Evolutionary conservation across 35 echinoderm and acorn worm species (phyloP).

Genomic region (Lytechinus pictus): DNA sequence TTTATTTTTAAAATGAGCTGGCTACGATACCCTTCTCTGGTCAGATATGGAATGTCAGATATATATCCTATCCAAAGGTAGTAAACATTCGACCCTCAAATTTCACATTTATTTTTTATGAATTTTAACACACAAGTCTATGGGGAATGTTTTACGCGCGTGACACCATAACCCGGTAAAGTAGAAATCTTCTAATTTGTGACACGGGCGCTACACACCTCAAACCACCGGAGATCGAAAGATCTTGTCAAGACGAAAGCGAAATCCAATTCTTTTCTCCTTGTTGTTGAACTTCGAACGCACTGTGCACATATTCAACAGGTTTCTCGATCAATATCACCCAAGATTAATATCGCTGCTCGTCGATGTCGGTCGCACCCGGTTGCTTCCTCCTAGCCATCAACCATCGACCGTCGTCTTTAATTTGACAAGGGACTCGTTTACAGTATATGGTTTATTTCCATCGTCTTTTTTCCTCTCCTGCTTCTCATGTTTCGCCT

Average conservation of each 20-base stretch:
- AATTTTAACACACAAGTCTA: too few species aligned
- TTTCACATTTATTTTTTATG: too few species aligned
- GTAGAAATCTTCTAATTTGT: not conserved
- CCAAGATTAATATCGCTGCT: conserved; percentile 23
- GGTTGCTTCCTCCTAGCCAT: not conserved
- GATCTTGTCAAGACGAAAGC: not conserved
- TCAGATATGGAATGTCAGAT: too few species aligned
- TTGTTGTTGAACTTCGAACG: conserved; percentile 30
- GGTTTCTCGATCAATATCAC: conserved; percentile 10
- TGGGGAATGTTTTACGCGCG: too few species aligned
- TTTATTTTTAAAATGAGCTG: too few species aligned
- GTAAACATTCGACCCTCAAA: too few species aligned
- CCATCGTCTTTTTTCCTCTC: not conserved
- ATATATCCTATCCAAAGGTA: too few species aligned
- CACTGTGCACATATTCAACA: conserved; percentile 30
- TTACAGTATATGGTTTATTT: not conserved
- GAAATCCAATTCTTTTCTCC: not conserved
- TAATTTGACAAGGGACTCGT: conserved; percentile 24
- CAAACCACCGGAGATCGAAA: not conserved
- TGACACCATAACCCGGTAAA: too few species aligned
- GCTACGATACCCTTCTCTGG: too few species aligned
- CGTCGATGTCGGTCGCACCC: conserved; percentile 21
- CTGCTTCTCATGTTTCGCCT: not conserved
- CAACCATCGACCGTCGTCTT: conserved; percentile 27
- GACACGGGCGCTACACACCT: not conserved